These are phyloP conservation scores for Sprattus sprattus DNA, from an alignment of 2,113 vertebrate species.

Conservation along the genomic window DNA sequence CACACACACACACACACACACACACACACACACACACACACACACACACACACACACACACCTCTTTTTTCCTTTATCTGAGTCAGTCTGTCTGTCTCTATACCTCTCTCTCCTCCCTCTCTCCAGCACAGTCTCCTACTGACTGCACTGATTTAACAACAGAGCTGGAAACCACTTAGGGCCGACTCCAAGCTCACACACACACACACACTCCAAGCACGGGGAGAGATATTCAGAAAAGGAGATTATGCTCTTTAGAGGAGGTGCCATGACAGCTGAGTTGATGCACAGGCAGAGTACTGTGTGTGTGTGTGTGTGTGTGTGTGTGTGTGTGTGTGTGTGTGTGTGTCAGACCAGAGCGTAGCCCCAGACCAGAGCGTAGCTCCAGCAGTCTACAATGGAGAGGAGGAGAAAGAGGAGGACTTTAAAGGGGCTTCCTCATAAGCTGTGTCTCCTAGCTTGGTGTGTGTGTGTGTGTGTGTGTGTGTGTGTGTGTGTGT, in stretches of 20 bases:
- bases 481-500: no score
- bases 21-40: background rate
- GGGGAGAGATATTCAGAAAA: background rate
- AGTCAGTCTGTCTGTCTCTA: conserved; percentile 3
- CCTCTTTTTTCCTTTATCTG: background rate
- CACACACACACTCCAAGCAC: no score
- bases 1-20: no score
- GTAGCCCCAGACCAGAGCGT: background rate
- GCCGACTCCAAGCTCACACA: background rate
- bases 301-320: no score
- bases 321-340: no score
- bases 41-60: background rate
- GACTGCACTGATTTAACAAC: background rate
- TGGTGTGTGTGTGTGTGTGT: no score
- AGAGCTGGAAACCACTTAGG: background rate
- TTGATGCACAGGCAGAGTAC: background rate
- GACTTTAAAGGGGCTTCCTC: no score
- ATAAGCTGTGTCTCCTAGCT: background rate
- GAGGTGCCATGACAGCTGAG: background rate
- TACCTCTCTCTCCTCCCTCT: background rate
- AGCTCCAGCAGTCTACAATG: background rate
- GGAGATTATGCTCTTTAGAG: background rate
- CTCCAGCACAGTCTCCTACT: no score
- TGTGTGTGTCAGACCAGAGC: no score
- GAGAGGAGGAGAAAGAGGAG: background rate